Evolutionary conservation across 1,140 invertebrate species (phyloP), one percentile per base, ranked within the genome.

Genomic region (Cotesia typhae): DNA sequence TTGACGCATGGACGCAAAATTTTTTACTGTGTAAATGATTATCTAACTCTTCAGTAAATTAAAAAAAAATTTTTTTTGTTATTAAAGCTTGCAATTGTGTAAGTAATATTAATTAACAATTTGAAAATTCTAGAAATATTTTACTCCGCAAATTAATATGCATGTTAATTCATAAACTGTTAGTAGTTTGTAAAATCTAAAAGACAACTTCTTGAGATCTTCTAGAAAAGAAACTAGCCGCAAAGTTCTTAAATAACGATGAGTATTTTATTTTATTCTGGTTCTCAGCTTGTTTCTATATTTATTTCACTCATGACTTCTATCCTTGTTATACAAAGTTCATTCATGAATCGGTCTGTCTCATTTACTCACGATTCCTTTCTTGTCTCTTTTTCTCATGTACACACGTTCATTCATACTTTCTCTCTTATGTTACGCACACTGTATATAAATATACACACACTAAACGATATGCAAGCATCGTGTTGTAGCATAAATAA

Each of bases 301-400:
- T 85, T 85, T 85, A 86, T 85, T 81, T 82, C 78, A 77, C 84
- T 87, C 83, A 81, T 84, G 82, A 80, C 77, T 77, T 84, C 84
- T 81, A 81, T 85, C 84, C 78, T 85, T 78, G 80, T 87, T 78
- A 78, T 75, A 75, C 83, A 83, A 77, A 79, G 79, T 85, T 84
- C 84, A 86, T 87, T 86, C 84, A 84, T 86, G 77, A 82, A 73
- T 81, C 73, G 71, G 35, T 78, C 75, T 70, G 70, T 85, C 80
- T 80, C 64, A 9, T 68, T 73, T 64, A 38, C 64, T 64, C 41
- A 41, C 36, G 65, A 47, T 57, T 61, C n/a, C 47, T 68, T 74
- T 74, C 73, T 73, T 78, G 80, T 83, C 79, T 74, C 77, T 75
- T 77, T 78, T 76, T 63, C 51, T 69, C 69, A 74, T 76, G 71